Evolutionary conservation across 1,140 invertebrate species (phyloP).

Genomic region (Apis cerana): DNA sequence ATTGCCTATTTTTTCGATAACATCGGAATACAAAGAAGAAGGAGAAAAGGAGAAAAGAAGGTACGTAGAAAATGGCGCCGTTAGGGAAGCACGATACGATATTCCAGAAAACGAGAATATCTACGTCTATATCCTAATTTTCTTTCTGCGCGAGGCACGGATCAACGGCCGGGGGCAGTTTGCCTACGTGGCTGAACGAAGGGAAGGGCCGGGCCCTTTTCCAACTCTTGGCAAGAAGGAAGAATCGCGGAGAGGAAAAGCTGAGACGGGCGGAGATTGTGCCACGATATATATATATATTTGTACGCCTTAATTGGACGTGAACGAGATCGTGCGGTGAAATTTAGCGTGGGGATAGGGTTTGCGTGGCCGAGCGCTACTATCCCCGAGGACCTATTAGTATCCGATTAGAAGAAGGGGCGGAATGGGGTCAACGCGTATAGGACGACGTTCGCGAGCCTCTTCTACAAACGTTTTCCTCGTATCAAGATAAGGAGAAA

Average conservation of each 20-base stretch:
- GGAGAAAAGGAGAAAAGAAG: too few species aligned
- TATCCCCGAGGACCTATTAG: constrained; percentile 62
- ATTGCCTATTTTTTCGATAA: too few species aligned
- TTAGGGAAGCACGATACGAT: neutral
- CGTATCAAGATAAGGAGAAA: constrained; percentile 63
- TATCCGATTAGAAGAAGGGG: constrained; percentile 63
- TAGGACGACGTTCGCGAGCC: constrained; percentile 26
- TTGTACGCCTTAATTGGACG: constrained; percentile 63
- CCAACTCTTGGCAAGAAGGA: neutral
- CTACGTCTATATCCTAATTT: constrained; percentile 58
- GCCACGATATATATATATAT: constrained; percentile 32
- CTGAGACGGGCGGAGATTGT: constrained; percentile 32
- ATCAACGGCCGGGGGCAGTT: constrained; percentile 53
- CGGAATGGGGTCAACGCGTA: constrained; percentile 37
- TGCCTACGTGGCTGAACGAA: constrained; percentile 55
- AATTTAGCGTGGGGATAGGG: constrained; percentile 34
- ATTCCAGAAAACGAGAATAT: constrained; percentile 1
- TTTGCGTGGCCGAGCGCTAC: constrained; percentile 48
- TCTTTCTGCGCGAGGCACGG: constrained; percentile 44
- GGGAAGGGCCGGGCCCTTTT: neutral
- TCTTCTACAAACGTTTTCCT: constrained; percentile 44
- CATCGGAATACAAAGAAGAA: too few species aligned
- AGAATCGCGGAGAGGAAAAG: constrained; percentile 41
- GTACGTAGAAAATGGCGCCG: neutral
- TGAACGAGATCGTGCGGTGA: constrained; percentile 58